phyloP scores from a whole-genome alignment of 2,797 vertebrate genomes.

The Zalophus californianus region DNA sequence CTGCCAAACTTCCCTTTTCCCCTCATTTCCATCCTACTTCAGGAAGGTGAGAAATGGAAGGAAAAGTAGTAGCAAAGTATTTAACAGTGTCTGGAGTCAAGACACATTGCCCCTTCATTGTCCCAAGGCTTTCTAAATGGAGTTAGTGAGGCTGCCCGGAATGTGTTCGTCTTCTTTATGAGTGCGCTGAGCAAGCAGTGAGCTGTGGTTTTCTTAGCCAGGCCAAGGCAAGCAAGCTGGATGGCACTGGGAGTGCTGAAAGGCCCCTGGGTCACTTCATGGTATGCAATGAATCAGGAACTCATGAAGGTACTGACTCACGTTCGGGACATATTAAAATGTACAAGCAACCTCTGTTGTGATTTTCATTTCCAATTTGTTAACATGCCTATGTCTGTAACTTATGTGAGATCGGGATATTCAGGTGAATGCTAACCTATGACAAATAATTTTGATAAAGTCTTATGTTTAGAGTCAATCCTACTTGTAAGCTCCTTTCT shows the following conservation, averaged over 20 bases:
- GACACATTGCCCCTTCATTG: constrained; percentile 34
- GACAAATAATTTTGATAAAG: background rate
- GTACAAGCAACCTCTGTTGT: background rate
- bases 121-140: background rate
- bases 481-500: background rate
- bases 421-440: background rate
- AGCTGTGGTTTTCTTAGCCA: constrained; percentile 83
- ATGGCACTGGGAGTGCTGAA: constrained; percentile 77
- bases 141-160: background rate
- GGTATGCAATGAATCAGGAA: constrained; percentile 84
- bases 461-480: background rate
- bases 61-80: background rate
- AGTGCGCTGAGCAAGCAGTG: constrained; percentile 76
- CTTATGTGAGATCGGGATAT: background rate
- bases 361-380: background rate
- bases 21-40: background rate
- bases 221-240: constrained; percentile 86
- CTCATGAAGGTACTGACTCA: constrained; percentile 66
- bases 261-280: constrained; percentile 79
- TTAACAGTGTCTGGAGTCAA: constrained; percentile 60
- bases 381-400: background rate
- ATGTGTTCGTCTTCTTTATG: constrained; percentile 60
- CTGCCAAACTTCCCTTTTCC: constrained; percentile 48
- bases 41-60: constrained; percentile 65
- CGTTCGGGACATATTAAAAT: constrained; percentile 68